These are phyloP conservation scores for Atlantisia rogersi DNA, from an alignment of 2,113 vertebrate species.

Conservation along the genomic window DNA sequence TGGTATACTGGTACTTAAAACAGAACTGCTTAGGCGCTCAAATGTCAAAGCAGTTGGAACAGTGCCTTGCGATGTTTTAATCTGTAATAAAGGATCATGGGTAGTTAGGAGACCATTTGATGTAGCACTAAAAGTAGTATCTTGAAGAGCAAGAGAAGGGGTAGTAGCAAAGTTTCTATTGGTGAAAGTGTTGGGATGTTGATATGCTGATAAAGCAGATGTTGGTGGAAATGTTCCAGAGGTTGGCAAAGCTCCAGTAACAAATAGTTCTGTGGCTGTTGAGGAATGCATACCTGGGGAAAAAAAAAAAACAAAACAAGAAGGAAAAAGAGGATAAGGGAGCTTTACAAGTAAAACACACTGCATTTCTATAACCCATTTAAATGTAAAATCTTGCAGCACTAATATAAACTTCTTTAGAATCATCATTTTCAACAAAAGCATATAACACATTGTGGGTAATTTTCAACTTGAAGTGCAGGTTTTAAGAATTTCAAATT, in stretches of 20 bases:
- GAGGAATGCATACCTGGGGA: conserved; percentile 91
- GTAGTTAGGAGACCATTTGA: conserved; percentile 89
- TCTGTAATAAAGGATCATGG: conserved; percentile 90
- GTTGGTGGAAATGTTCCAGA: conserved; percentile 91
- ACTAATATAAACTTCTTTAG: background rate
- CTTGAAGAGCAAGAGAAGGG: conserved; percentile 89
- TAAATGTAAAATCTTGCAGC: background rate
- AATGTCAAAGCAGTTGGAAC: conserved; percentile 90
- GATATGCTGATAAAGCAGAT: conserved; percentile 89
- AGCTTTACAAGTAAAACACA: background rate
- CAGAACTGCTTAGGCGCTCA: conserved; percentile 85
- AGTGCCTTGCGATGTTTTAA: conserved; percentile 90
- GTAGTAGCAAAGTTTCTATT: conserved; percentile 89
- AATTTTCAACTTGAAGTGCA: background rate
- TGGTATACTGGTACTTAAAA: conserved; percentile 86
- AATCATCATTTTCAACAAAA: background rate
- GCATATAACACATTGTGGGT: background rate
- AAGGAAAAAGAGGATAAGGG: conserved; percentile 16
- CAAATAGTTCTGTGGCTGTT: conserved; percentile 88
- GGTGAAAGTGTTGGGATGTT: conserved; percentile 90
- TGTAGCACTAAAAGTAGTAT: conserved; percentile 89
- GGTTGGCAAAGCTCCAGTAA: conserved; percentile 91
- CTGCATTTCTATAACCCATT: background rate
- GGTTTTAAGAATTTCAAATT: background rate
- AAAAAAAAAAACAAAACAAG: conserved; percentile 69